These are phyloP conservation scores for Neoscelio sp. DNA, from an alignment of 2,888 invertebrate species.

Conservation along the genomic window DNA sequence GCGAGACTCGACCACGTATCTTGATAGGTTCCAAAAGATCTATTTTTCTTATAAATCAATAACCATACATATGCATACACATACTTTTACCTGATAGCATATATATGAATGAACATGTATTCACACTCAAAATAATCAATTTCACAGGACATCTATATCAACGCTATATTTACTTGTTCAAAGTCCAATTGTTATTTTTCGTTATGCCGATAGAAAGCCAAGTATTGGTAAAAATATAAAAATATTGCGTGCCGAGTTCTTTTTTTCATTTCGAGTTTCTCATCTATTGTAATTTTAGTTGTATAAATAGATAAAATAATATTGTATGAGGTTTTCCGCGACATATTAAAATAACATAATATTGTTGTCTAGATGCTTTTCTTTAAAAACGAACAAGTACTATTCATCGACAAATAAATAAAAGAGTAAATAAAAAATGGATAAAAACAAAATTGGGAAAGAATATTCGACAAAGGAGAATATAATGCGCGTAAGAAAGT, in stretches of 20 bases:
- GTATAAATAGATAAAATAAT: too few relatives aligned
- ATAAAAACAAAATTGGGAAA: too few relatives aligned
- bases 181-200: constrained; percentile 26
- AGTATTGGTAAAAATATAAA: constrained; percentile 22
- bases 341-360: too few relatives aligned
- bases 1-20: not conserved
- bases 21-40: constrained; percentile 3
- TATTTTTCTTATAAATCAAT: constrained; percentile 49
- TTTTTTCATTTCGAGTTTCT: too few relatives aligned
- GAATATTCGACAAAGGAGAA: too few relatives aligned
- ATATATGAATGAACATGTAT: constrained; percentile 35
- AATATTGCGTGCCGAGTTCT: not conserved
- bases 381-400: too few relatives aligned
- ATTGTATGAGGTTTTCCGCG: too few relatives aligned
- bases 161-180: constrained; percentile 30
- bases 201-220: constrained; percentile 12
- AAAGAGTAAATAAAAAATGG: too few relatives aligned
- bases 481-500: too few relatives aligned
- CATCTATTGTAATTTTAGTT: too few relatives aligned
- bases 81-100: constrained; percentile 14
- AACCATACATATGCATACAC: constrained; percentile 26
- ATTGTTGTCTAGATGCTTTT: too few relatives aligned
- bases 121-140: constrained; percentile 43
- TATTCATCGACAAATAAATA: too few relatives aligned
- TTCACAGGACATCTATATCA: constrained; percentile 31